These are phyloP conservation scores for Paramuricea clavata DNA, from an alignment of 92 coral and sea anemone species.

Conservation along the genomic window DNA sequence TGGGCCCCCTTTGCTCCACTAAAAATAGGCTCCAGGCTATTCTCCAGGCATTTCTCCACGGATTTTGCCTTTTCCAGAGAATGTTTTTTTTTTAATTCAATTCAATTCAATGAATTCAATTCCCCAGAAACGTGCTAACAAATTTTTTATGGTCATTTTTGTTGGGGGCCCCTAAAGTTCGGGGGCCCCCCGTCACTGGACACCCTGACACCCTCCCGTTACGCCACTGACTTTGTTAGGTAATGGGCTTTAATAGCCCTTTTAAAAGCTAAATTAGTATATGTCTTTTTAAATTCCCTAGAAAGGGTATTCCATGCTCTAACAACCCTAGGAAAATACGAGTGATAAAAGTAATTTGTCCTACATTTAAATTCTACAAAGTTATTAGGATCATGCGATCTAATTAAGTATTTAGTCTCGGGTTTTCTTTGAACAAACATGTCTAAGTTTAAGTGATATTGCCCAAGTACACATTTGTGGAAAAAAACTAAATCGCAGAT, in stretches of 20 bases:
- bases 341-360: background rate
- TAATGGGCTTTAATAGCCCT: background rate
- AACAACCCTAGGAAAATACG: conserved; percentile 12
- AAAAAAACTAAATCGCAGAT: conserved; percentile 17
- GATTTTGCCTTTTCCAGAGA: too few species aligned
- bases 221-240: too few species aligned
- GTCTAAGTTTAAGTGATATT: background rate
- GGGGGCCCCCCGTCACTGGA: too few species aligned
- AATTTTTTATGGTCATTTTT: too few species aligned
- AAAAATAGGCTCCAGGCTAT: too few species aligned
- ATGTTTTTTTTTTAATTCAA: too few species aligned
- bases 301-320: background rate
- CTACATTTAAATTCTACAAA: conserved; percentile 5
- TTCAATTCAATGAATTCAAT: too few species aligned
- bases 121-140: too few species aligned
- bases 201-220: too few species aligned
- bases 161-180: too few species aligned
- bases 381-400: conserved; percentile 11
- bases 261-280: background rate
- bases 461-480: conserved; percentile 8
- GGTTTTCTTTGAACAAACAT: background rate
- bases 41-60: too few species aligned
- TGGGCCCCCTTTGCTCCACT: too few species aligned
- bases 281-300: background rate
- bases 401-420: background rate